These are phyloP conservation scores for Octodon degus DNA, from an alignment of 2,113 vertebrate species.

Conservation along the genomic window DNA sequence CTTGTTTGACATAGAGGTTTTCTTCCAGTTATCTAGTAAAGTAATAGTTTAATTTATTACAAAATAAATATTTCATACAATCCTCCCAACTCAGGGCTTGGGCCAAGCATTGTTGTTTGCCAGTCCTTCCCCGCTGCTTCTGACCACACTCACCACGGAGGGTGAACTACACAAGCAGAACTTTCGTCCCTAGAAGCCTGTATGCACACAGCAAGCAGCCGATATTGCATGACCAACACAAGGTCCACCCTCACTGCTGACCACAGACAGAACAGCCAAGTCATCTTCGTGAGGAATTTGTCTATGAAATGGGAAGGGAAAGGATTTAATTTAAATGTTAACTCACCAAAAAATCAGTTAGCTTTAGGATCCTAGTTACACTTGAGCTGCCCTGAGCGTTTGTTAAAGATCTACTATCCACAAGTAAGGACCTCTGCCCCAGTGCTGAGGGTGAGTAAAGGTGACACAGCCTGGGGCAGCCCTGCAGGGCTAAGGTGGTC, in stretches of 20 bases:
- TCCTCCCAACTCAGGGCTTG: neutral
- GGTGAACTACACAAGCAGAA: neutral
- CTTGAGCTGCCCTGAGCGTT: neutral
- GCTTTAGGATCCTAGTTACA: neutral
- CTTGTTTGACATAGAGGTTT: constrained; percentile 47
- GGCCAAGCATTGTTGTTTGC: neutral
- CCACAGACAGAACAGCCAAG: neutral
- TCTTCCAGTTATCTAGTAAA: constrained; percentile 59
- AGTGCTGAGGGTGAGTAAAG: neutral
- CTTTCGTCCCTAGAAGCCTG: neutral
- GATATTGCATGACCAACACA: neutral
- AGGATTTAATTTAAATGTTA: neutral
- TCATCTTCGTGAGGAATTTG: neutral
- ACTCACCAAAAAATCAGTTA: neutral
- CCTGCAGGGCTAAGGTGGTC: neutral
- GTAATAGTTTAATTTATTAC: constrained; percentile 60
- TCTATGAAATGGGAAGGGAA: constrained; percentile 1
- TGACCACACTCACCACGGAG: neutral
- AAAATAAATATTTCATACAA: constrained; percentile 30
- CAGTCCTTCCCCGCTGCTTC: neutral
- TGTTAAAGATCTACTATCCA: neutral
- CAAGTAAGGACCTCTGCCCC: neutral
- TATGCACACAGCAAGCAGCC: neutral
- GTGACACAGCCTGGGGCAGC: neutral
- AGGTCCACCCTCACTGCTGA: neutral